Conservation (phyloP, 2,113 vertebrate genomes). For the Engraulis encrasicolus region DNA sequence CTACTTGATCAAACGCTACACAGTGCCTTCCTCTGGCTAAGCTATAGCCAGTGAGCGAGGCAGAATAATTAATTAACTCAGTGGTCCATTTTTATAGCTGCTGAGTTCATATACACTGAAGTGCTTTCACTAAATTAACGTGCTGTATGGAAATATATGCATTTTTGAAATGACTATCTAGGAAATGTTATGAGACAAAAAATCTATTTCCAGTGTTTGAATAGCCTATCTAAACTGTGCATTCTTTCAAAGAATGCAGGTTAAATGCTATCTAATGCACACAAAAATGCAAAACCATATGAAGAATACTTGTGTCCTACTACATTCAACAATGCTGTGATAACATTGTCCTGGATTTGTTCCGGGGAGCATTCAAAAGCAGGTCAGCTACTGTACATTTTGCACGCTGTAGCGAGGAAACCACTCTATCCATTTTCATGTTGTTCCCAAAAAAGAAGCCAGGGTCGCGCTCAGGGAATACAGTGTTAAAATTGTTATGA, state of each 20-base stretch:
- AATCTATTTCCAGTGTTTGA: background rate
- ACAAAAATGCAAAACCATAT: background rate
- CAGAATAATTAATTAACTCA: background rate
- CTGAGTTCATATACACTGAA: background rate
- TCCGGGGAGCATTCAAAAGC: background rate
- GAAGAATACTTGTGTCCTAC: too few species aligned
- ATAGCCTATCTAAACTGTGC: background rate
- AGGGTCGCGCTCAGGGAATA: slow-evolving; percentile 49
- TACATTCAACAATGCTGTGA: too few species aligned
- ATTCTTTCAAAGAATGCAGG: background rate
- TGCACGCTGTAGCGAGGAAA: background rate
- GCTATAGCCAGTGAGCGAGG: background rate
- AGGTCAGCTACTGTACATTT: background rate
- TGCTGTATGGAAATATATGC: background rate
- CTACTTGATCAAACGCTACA: background rate
- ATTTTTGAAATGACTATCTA: background rate
- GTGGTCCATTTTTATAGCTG: background rate
- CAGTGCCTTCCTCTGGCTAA: background rate
- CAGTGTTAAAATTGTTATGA: slow-evolving; percentile 52
- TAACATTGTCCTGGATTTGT: background rate
- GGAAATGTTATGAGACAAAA: background rate
- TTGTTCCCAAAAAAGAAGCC: slow-evolving; percentile 43
- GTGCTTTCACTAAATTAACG: background rate
- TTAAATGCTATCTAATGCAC: background rate
- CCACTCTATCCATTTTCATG: background rate